These are phyloP conservation scores for Astatotilapia flaviijosephi DNA, from an alignment of 2,113 vertebrate species.

Conservation along the genomic window DNA sequence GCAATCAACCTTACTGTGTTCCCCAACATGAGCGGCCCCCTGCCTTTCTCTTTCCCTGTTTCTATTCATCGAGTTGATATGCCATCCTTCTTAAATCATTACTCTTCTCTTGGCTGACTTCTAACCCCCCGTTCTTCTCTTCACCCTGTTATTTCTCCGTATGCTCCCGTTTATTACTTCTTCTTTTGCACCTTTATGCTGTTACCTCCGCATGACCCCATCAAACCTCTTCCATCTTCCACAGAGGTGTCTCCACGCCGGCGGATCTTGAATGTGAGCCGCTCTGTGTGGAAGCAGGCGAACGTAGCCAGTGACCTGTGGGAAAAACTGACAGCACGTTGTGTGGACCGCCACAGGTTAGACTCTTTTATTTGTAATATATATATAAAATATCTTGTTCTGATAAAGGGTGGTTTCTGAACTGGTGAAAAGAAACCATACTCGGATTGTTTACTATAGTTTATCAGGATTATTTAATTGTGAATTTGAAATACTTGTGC, in stretches of 20 bases:
- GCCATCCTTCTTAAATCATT: not conserved
- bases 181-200: not conserved
- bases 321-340: constrained; percentile 93
- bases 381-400: not conserved
- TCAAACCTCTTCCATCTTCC: not conserved
- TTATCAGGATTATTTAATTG: not conserved
- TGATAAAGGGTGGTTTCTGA: not conserved
- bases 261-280: constrained; percentile 87
- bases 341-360: constrained; percentile 86
- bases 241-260: constrained; percentile 85
- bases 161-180: not conserved
- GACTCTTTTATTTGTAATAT: not conserved
- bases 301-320: constrained; percentile 93
- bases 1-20: not conserved
- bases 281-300: constrained; percentile 96
- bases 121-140: not conserved
- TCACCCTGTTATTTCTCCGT: not conserved
- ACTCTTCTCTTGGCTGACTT: not conserved
- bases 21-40: not conserved
- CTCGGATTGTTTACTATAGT: not conserved
- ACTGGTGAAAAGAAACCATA: not conserved
- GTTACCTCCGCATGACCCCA: not conserved
- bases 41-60: not conserved
- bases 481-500: not conserved
- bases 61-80: not conserved